Base-by-base conservation (phyloP, 2,888 invertebrate species). In the Bellardia bayeri region DNA sequence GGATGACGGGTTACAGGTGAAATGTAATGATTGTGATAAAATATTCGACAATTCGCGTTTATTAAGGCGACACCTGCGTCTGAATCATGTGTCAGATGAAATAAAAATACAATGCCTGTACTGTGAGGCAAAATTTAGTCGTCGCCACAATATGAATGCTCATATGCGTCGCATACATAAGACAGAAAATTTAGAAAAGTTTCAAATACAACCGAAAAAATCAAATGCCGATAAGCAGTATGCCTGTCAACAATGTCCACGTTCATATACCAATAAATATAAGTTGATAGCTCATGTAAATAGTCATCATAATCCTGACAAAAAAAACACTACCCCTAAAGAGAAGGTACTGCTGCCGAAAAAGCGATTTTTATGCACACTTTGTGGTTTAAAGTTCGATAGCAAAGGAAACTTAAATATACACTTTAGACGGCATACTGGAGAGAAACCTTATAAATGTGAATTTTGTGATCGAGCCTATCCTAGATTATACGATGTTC, bases 291-390 rank as follows among this genome's bases (percentile, higher is more conserved):
- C 74, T 2, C 87, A 87, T 69, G 69, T 85, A 13, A 87, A 85
- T 40, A 75, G 40, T n/a, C 79, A 82, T 40, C 87, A 87, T 58
- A 79, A 79, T 51, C 78, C 85, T 0, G 87, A 72, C 1, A 81
- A 74, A 6, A 75, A 69, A 63, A 71, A 30, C 14, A 56, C 14
- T 54, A 42, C 58, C 11, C 74, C 81, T 16, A 82, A 68, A 63
- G 51, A 75, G 49, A 82, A 85, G 40, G 16, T 56, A 8, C 42
- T 85, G 30, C 68, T 79, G 33, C 87, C 85, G 4, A 85, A 75
- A 6, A 87, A 85, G 75, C 94, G 94, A 49, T 85, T 85, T 14
- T 69, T 87, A 0, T 87, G 87, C 4, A 85, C 87, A 6, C 82
- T 87, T 4, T 87, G 87, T 33, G 87, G 87, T 13, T 58, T 87